Base-by-base conservation (phyloP, 2,113 vertebrate species). In the Aplodontia rufa region DNA sequence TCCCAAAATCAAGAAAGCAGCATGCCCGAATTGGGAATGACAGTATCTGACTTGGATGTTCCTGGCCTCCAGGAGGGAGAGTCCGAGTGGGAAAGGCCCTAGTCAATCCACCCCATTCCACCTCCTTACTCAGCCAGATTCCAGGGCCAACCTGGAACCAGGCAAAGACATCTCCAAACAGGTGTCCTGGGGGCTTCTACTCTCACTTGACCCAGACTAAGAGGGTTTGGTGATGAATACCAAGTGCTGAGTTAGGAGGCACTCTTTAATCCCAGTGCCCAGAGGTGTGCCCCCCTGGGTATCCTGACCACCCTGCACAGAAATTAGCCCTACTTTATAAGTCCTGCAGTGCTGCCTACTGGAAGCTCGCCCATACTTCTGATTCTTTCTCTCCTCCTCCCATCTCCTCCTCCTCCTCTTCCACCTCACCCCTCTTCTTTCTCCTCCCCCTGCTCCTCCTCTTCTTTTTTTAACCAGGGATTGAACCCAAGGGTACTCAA, bases 51-150 rank as follows among this genome's bases (percentile, higher is more conserved):
- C 62, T 20, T 8, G 14, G 17, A 49, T 4, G 12, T 51, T 37
- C 58, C n/a, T 24, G 32, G 0, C 13, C 20, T 76, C 20, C 6
- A n/a, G 19, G 49, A 78, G 16, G 88, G 30, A 37, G 2, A 55
- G 47, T 0, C 32, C 32, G 8, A 12, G 45, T 6, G 6, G 16
- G 0, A 0, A 7, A 24, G 12, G 20, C 20, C 40, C 47, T 12
- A 11, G 68, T 32, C 37, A 2, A 24, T 12, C n/a, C 24, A 20
- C 28, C 47, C 72, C 58, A 40, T 37, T 72, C 42, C 4, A 42
- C 40, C 66, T 82, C 37, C 14, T 79, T 13, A 1, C 22, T 42
- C 20, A 40, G 11, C 6, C 5, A 19, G 40, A 22, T 24, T 6
- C 32, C 0, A 6, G 68, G 47, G 35, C 69, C 55, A 26, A 11